Base-by-base conservation (phyloP, 1,140 invertebrate genomes). In the Nylanderia fulva region DNA sequence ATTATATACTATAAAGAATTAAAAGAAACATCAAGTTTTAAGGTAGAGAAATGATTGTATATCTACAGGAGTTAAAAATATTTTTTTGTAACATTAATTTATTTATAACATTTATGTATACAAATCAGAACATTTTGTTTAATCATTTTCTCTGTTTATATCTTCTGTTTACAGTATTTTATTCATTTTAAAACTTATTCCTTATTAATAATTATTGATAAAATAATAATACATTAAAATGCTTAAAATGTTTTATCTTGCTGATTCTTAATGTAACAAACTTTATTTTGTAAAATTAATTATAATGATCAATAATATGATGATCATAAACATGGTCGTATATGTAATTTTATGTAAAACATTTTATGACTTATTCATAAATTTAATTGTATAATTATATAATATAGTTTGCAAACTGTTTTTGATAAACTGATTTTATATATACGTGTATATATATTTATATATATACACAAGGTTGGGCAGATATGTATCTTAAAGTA, bases 91-190 rank as follows among this genome's bases (percentile, higher is more conserved):
- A 82, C 52, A 82, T 58, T 45, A 13, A 71, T 82, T 82, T 82
- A 80, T 80, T 69, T 52, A 66, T 39, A 18, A 71, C 71, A 71
- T 82, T 72, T 60, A 58, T 6, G 11, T 52, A 5, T 82, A 82
- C 54, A 82, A 72, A 71, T 29, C 36, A 58, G 36, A 72, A 82
- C 21, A 45, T 80, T 56, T 15, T 15, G 15, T 58, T 36, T 58
- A 8, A 39, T 15, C 15, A 56, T 21, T 72, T 60, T 6, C 4
- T 54, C 15, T 66, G 7, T 18, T 82, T 2, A 56, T 58, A 42
- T 29, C 7, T 82, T 33, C 45, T 58, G 18, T 58, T 52, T 5
- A 76, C 56, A 83, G 13, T 6, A 33, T 24, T 60, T 74, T 6
- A 24, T 39, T 76, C 2, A 36, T 13, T 33, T 36, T 1, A 74